Base-by-base conservation (phyloP, 2,113 vertebrate genomes). In the Pithys albifrons region DNA sequence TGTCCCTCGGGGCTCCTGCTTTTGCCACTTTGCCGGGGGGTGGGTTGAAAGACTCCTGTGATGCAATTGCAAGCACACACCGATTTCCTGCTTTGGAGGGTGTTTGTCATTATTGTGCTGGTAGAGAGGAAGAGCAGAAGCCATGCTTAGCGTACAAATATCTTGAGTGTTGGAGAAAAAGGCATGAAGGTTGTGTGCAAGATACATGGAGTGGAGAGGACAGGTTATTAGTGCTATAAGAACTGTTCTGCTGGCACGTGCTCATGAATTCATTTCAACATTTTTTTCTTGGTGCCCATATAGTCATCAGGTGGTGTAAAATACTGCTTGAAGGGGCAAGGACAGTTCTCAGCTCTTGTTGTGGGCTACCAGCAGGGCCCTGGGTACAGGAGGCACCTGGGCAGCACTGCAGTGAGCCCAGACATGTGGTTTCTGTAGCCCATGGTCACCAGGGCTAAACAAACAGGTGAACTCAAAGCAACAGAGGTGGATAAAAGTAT, bases 41-140 rank as follows among this genome's bases (percentile, higher is more conserved):
- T 46, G 46, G 24, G 24, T 10, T 55, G 90, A 49, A 87, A 49
- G 64, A 18, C 25, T 61, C 20, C 6, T 46, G 16, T 43, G 61
- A 4, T 39, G 67, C 0, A 7, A 11, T 29, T 2, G 2, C n/a
- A 73, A 55, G 31, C 59, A 4, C 0, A 1, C 18, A 10, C 70
- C 28, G 1, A 5, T 15, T 24, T 85, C 27, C 52, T 37, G n/a
- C 52, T 48, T 54, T 10, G 3, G 8, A 27, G 22, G 6, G 22
- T 6, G 3, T 69, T 58, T 84, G 22, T 39, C 64, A 37, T 57
- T 14, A 3, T 31, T 16, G 20, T 41, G 64, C 24, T 24, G 49
- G 7, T 9, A 24, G 18, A 45, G 61, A 48, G 55, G n/a, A 80
- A 9, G 29, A 51, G 19, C 2, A 0, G 25, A 48, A 66, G 55